Evolutionary conservation across 1,140 invertebrate genomes (phyloP).

Genomic region (Atta texana): DNA sequence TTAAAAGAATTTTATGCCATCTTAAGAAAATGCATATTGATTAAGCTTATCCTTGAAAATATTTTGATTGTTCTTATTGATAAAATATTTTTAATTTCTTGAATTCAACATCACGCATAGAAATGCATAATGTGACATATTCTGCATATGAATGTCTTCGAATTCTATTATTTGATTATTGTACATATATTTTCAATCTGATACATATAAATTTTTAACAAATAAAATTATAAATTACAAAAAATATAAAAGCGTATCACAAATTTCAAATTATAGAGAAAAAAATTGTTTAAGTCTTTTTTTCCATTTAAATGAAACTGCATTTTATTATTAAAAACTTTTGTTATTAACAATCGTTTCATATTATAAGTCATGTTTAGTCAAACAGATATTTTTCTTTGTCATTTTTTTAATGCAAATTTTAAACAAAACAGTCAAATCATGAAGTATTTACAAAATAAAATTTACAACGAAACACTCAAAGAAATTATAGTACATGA

Average conservation of each 20-base stretch:
- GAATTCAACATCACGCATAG: not conserved
- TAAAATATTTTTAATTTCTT: constrained; percentile 4
- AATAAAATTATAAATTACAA: not conserved
- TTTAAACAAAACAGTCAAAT: not conserved
- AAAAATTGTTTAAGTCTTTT: not conserved
- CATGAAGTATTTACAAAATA: not conserved
- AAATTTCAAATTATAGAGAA: not conserved
- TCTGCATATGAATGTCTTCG: not conserved
- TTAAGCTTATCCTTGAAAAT: not conserved
- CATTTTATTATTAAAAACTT: not conserved
- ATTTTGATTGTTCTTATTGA: not conserved
- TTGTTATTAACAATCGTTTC: not conserved
- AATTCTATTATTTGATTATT: not conserved
- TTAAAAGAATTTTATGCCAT: not conserved
- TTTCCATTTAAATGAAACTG: not conserved
- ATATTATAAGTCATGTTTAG: too few relatives aligned
- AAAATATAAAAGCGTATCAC: not conserved
- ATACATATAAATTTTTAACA: not conserved
- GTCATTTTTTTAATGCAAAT: too few relatives aligned
- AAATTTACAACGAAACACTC: not conserved
- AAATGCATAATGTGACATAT: not conserved
- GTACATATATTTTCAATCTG: not conserved
- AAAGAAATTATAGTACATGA: not conserved
- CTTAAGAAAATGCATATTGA: not conserved
- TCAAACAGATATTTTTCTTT: too few relatives aligned